A percentile compares a stretch with the other conserved stretches of the same genome.
Conservation (phyloP, 2,888 invertebrate species). For the Andrena dorsata region DNA sequence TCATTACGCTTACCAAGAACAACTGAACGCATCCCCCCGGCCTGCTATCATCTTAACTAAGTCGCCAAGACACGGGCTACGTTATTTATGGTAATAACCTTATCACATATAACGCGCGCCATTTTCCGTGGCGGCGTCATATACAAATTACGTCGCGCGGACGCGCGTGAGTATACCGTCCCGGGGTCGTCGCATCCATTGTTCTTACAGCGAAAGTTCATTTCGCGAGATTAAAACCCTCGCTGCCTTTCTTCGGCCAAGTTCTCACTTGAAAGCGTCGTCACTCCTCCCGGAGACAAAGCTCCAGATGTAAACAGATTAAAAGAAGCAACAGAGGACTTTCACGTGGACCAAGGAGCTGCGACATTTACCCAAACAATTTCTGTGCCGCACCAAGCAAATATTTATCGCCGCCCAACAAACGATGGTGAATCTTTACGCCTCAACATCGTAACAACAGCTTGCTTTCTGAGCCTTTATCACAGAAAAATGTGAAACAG, state of each 20-base stretch:
- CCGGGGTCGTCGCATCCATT: slow-evolving; percentile 19
- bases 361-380: slow-evolving; percentile 14
- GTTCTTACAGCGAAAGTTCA: slow-evolving; percentile 52
- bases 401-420: neutral
- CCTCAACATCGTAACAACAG: neutral
- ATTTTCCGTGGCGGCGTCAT: slow-evolving; percentile 25
- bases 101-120: slow-evolving; percentile 22
- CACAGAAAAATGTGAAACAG: too few species aligned
- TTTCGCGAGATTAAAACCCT: slow-evolving; percentile 47
- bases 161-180: slow-evolving; percentile 8
- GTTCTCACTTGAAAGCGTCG: slow-evolving; percentile 10
- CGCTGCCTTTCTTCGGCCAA: slow-evolving; percentile 11
- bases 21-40: neutral
- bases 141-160: slow-evolving; percentile 37
- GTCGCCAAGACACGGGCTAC: slow-evolving; percentile 11
- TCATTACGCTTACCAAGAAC: neutral
- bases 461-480: too few species aligned
- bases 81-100: slow-evolving; percentile 48
- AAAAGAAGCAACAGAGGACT: slow-evolving; percentile 1
- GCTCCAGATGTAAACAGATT: slow-evolving; percentile 11
- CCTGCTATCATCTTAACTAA: slow-evolving; percentile 40
- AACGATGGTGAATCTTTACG: neutral
- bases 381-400: slow-evolving; percentile 4
- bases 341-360: neutral
- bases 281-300: neutral